phyloP scores from a whole-genome alignment of 1,140 invertebrate genomes.

The Fopius arisanus region DNA sequence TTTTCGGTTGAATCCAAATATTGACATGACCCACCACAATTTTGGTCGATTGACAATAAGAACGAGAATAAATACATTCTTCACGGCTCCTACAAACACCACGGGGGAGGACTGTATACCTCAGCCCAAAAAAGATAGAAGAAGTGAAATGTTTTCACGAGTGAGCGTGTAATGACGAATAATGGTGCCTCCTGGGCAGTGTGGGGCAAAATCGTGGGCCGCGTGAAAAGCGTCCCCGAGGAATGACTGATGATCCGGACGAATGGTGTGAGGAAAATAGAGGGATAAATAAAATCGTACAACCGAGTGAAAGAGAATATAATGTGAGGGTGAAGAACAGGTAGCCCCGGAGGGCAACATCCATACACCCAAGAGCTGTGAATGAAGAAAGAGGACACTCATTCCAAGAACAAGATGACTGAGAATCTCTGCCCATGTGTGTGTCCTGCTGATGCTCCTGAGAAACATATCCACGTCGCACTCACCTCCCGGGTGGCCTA shows the following conservation, averaged over 20 bases:
- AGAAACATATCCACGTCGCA: slow-evolving; percentile 33
- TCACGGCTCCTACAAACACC: neutral
- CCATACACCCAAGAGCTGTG: slow-evolving; percentile 30
- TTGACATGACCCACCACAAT: slow-evolving; percentile 35
- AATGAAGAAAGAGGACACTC: slow-evolving; percentile 38
- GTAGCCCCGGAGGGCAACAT: slow-evolving; percentile 39
- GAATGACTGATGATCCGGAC: slow-evolving; percentile 58
- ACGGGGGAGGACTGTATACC: neutral
- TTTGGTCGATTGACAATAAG: slow-evolving; percentile 10
- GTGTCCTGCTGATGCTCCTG: slow-evolving; percentile 13
- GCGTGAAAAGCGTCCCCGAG: slow-evolving; percentile 46
- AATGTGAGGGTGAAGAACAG: slow-evolving; percentile 35
- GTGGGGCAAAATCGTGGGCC: slow-evolving; percentile 41
- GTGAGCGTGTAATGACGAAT: slow-evolving; percentile 63
- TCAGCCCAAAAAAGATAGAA: neutral
- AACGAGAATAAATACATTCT: slow-evolving; percentile 12
- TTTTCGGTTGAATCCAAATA: slow-evolving; percentile 40
- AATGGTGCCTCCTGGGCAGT: slow-evolving; percentile 53
- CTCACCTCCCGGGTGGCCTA: slow-evolving; percentile 39
- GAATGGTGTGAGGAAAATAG: slow-evolving; percentile 10
- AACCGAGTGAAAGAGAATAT: neutral
- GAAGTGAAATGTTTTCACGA: slow-evolving; percentile 52
- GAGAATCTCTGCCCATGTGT: neutral
- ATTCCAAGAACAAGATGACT: slow-evolving; percentile 39
- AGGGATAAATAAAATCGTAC: neutral